Conservation (phyloP, 2,113 vertebrate species). For the Procavia capensis region DNA sequence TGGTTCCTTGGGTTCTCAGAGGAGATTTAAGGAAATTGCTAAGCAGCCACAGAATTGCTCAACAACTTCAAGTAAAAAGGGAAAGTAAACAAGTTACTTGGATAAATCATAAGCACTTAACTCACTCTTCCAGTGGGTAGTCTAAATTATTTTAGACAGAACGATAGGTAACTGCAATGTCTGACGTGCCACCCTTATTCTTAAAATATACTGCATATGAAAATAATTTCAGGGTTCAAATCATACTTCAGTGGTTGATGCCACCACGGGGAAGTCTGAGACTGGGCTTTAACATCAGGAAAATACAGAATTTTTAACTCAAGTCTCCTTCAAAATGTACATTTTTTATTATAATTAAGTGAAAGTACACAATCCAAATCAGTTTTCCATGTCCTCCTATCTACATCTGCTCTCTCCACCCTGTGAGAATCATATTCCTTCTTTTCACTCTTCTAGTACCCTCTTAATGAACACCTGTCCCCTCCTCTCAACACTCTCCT, state of each 20-base stretch:
- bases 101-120: constrained; percentile 4
- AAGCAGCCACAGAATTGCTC: background rate
- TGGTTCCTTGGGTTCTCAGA: background rate
- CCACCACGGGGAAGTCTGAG: background rate
- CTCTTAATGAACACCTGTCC: too few relatives aligned
- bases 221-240: constrained; percentile 22
- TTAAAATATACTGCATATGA: background rate
- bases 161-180: background rate
- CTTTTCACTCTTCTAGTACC: too few relatives aligned
- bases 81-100: constrained; percentile 15
- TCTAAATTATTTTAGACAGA: constrained; percentile 41
- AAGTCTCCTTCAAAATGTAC: background rate
- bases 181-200: background rate
- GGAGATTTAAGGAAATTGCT: background rate
- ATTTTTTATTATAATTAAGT: too few relatives aligned
- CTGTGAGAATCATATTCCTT: too few relatives aligned
- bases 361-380: too few relatives aligned
- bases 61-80: constrained; percentile 1
- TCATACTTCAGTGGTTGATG: background rate
- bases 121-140: background rate
- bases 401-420: too few relatives aligned
- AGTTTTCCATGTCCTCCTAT: too few relatives aligned
- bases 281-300: background rate
- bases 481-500: too few relatives aligned
- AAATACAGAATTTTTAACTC: background rate